Conservation (phyloP, 2,888 invertebrate species). For the Chelonus formosanus region DNA sequence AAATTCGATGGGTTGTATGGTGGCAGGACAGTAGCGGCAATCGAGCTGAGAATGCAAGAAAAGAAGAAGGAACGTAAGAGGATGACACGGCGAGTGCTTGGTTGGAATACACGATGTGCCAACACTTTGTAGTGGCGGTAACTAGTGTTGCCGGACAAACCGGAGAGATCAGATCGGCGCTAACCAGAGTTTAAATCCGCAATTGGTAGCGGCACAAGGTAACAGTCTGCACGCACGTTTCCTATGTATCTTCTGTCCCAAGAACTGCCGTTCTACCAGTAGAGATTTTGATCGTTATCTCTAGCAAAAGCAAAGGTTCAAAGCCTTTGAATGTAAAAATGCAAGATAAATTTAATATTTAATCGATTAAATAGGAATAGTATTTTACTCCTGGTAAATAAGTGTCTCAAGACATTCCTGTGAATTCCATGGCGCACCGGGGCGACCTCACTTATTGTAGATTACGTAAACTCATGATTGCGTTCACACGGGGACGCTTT, state of each 20-base stretch:
- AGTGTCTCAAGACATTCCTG: constrained; percentile 12
- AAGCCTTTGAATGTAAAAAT: neutral
- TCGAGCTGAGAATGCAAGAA: constrained; percentile 23
- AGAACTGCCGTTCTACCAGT: constrained; percentile 10
- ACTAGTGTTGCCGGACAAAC: constrained; percentile 40
- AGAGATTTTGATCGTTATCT: constrained; percentile 53
- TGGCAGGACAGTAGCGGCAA: constrained; percentile 14
- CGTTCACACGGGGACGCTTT: constrained; percentile 62
- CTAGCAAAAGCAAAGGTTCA: neutral
- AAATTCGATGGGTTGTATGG: constrained; percentile 27
- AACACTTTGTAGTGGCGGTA: constrained; percentile 40
- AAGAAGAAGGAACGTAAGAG: constrained; percentile 30
- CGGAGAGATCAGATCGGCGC: constrained; percentile 40
- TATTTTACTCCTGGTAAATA: neutral
- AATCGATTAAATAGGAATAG: neutral
- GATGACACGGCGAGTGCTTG: constrained; percentile 34
- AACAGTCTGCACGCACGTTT: constrained; percentile 17
- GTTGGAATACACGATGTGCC: constrained; percentile 29
- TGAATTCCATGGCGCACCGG: constrained; percentile 41
- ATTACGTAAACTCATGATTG: constrained; percentile 57
- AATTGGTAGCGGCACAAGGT: constrained; percentile 39
- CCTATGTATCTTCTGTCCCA: constrained; percentile 25
- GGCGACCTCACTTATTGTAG: constrained; percentile 39
- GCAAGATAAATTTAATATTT: neutral
- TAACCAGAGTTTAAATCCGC: constrained; percentile 43